Evolutionary conservation across 2,797 vertebrate genomes (phyloP).

Genomic region (Spatula versicolor): DNA sequence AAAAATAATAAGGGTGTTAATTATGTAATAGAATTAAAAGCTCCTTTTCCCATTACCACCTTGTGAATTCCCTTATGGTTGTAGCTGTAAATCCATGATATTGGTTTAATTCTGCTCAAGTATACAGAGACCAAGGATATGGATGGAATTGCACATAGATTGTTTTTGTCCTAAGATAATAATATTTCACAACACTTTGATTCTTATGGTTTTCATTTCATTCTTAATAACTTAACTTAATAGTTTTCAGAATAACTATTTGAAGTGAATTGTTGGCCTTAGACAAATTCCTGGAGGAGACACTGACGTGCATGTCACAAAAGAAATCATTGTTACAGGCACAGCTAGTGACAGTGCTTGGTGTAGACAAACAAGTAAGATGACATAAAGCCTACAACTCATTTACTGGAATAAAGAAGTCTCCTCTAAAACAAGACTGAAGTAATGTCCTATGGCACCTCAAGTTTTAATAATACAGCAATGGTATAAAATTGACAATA

Average conservation of each 20-base stretch:
- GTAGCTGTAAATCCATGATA: not conserved
- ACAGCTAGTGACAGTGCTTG: not conserved
- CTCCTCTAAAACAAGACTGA: slow-evolving; percentile 45
- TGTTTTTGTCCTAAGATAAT: slow-evolving; percentile 46
- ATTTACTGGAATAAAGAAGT: slow-evolving; percentile 54
- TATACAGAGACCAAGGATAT: not conserved
- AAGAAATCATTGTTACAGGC: slow-evolving; percentile 55
- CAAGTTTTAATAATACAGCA: slow-evolving; percentile 50
- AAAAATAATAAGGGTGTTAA: not conserved
- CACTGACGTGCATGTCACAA: slow-evolving; percentile 26
- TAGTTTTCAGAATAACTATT: slow-evolving; percentile 49
- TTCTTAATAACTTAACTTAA: not conserved
- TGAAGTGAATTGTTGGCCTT: slow-evolving; percentile 62
- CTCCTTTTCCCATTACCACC: not conserved
- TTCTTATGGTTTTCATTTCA: slow-evolving; percentile 43
- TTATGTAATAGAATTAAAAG: not conserved
- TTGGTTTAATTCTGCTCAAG: not conserved
- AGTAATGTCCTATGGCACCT: slow-evolving; percentile 5
- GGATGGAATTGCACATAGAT: not conserved
- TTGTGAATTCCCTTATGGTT: not conserved
- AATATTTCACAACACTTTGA: slow-evolving; percentile 49
- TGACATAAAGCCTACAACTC: slow-evolving; percentile 53
- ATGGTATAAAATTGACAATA: not conserved
- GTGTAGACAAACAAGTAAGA: slow-evolving; percentile 15
- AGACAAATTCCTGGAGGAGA: slow-evolving; percentile 48